These are phyloP conservation scores for Huso huso DNA, from an alignment of 2,797 vertebrate genomes.

Conservation along the genomic window DNA sequence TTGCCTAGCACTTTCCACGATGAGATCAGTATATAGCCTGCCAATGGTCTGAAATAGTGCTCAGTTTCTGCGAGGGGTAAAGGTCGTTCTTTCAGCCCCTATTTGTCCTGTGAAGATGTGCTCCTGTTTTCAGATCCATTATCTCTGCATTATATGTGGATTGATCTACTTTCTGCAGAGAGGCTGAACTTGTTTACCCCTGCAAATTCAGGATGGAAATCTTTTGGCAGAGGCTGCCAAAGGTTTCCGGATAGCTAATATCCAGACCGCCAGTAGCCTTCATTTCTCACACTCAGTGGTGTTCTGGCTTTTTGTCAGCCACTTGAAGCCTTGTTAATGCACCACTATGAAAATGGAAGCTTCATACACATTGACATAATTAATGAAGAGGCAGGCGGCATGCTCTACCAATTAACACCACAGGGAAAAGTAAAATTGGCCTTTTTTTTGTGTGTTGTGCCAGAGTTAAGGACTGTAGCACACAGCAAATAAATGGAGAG, in stretches of 20 bases:
- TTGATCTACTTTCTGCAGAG: conserved; percentile 21
- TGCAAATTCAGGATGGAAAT: conserved; percentile 25
- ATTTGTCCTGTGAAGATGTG: conserved; percentile 11
- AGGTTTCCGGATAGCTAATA: conserved; percentile 26
- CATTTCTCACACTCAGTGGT: conserved; percentile 28
- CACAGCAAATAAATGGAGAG: conserved; percentile 75
- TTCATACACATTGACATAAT: conserved; percentile 76
- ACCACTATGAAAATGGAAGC: conserved; percentile 56
- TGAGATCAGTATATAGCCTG: conserved; percentile 20
- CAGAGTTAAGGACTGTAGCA: conserved; percentile 76
- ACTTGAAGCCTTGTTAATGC: conserved; percentile 60
- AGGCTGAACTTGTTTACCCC: conserved; percentile 27
- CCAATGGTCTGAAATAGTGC: conserved; percentile 10
- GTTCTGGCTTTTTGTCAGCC: conserved; percentile 49
- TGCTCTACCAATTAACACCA: conserved; percentile 83
- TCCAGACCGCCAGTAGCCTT: conserved; percentile 34
- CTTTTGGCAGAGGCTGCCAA: conserved; percentile 22
- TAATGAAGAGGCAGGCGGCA: conserved; percentile 80
- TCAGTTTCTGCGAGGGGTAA: conserved; percentile 17
- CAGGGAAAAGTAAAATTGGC: conserved; percentile 79
- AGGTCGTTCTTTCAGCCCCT: conserved; percentile 7
- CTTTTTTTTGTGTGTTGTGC: conserved; percentile 69
- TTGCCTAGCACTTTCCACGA: conserved; percentile 16
- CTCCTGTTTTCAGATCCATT: conserved; percentile 16
- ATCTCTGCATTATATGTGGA: conserved; percentile 18